Evolutionary conservation across 1,140 invertebrate species (phyloP).

Genomic region (Aphaenogaster floridana): DNA sequence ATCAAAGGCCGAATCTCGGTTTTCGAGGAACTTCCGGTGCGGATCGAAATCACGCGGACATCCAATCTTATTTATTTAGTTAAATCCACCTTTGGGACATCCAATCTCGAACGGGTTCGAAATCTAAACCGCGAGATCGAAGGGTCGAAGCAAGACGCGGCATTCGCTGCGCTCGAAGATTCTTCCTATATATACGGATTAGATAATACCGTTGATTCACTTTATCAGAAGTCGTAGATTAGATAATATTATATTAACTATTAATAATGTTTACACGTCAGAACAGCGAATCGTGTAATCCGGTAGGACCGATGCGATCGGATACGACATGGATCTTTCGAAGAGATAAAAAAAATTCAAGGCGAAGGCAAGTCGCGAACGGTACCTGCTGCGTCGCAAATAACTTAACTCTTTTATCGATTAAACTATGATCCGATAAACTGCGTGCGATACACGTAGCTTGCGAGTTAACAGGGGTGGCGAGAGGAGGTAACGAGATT

Average conservation of each 20-base stretch:
- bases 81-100: not conserved
- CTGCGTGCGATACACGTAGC: not conserved
- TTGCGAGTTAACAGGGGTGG: not conserved
- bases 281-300: not conserved
- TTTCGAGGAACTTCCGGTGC: not conserved
- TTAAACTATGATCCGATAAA: conserved; percentile 35
- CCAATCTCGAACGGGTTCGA: not conserved
- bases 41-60: not conserved
- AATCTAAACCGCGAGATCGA: not conserved
- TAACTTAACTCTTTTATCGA: not conserved
- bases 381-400: conserved; percentile 26
- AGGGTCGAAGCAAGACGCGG: not conserved
- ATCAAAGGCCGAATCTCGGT: not conserved
- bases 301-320: not conserved
- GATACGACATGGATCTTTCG: not conserved
- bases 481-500: not conserved
- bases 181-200: not conserved
- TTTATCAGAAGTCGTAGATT: not conserved
- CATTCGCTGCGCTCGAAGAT: not conserved
- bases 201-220: conserved; percentile 16
- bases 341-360: not conserved
- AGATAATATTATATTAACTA: conserved; percentile 28
- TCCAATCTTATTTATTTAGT: not conserved
- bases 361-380: not conserved
- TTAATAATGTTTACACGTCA: conserved; percentile 6